phyloP scores from a whole-genome alignment of 2,888 invertebrate genomes.

The Pseudoips prasinana region DNA sequence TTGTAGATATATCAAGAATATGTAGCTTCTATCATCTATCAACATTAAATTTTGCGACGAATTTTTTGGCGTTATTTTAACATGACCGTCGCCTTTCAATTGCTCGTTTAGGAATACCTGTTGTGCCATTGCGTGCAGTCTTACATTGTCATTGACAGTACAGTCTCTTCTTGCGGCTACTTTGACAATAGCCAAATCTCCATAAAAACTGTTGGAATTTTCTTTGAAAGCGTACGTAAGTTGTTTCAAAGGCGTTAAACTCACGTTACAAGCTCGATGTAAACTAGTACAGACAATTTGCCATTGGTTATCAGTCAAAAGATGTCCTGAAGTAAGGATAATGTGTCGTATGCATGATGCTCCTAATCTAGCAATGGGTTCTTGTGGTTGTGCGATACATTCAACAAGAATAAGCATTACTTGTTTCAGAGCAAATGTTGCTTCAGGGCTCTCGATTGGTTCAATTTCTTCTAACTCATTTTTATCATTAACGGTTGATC shows the following conservation, averaged over 20 bases:
- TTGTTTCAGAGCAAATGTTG: conserved; percentile 92
- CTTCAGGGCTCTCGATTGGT: conserved; percentile 79
- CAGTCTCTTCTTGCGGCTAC: conserved; percentile 95
- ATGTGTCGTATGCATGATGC: conserved; percentile 95
- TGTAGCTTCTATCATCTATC: conserved; percentile 92
- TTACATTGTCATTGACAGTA: conserved; percentile 90
- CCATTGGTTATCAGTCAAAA: conserved; percentile 93
- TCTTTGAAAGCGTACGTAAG: conserved; percentile 94
- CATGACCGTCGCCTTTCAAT: conserved; percentile 55
- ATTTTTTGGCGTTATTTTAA: conserved; percentile 61
- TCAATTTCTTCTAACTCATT: conserved; percentile 64
- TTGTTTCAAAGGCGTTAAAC: conserved; percentile 92
- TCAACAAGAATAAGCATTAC: conserved; percentile 92
- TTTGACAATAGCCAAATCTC: conserved; percentile 95
- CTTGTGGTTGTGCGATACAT: conserved; percentile 94
- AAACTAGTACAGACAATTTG: conserved; percentile 91
- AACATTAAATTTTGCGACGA: conserved; percentile 74
- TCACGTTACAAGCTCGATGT: conserved; percentile 92
- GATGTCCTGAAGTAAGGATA: conserved; percentile 90
- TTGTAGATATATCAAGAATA: conserved; percentile 92
- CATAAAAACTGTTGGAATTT: conserved; percentile 96
- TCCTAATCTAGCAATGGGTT: conserved; percentile 94
- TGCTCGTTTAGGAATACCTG: conserved; percentile 90
- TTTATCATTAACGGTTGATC: conserved; percentile 60
- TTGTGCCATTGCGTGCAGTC: conserved; percentile 93